Evolutionary conservation across 2,113 vertebrate species (phyloP).

Genomic region (Ochotona curzoniae): DNA sequence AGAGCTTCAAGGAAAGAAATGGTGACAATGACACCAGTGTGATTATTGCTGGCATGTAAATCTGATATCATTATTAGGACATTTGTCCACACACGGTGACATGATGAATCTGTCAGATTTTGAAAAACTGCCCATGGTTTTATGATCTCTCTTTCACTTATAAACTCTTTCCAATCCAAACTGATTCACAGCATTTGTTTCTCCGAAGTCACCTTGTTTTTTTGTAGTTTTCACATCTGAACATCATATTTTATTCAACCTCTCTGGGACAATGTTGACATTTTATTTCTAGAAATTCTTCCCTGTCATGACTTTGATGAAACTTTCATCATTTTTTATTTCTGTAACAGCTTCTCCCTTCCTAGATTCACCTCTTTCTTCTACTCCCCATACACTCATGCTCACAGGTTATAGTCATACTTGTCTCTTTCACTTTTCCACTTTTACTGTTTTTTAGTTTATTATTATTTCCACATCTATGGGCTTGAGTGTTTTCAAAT

Average conservation of each 20-base stretch:
- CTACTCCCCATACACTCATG: not conserved
- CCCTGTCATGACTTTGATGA: not conserved
- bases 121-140: not conserved
- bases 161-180: not conserved
- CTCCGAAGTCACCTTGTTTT: not conserved
- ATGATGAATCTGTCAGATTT: not conserved
- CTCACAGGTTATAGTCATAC: not conserved
- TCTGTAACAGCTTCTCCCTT: not conserved
- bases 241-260: not conserved
- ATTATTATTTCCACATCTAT: not conserved
- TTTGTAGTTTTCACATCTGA: constrained; percentile 21
- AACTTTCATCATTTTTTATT: constrained; percentile 6
- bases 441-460: not conserved
- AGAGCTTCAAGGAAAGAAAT: not conserved
- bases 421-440: not conserved
- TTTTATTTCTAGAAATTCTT: not conserved
- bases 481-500: not conserved
- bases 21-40: not conserved
- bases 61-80: not conserved
- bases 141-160: not conserved
- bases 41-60: not conserved
- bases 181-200: not conserved
- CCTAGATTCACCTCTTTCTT: not conserved
- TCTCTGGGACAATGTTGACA: not conserved
- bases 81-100: not conserved